A percentile compares a stretch with the other conserved stretches of the same genome.
These are phyloP conservation scores for Pholis gunnellus DNA, from an alignment of 2,113 vertebrate genomes.

Conservation along the genomic window DNA sequence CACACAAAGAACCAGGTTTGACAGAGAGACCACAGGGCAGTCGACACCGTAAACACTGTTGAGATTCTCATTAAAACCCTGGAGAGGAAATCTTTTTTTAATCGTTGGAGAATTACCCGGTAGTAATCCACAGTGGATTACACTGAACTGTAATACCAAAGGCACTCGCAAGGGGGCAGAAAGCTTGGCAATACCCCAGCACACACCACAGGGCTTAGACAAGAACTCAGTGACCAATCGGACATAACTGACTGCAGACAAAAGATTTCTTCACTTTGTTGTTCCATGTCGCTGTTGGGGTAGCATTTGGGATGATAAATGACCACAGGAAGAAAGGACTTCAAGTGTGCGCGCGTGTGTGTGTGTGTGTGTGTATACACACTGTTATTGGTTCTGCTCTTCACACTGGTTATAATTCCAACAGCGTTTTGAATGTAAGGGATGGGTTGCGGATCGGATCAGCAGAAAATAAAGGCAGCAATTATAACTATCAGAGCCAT, in stretches of 20 bases:
- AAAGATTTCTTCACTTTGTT: not conserved
- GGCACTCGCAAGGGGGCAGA: slow-evolving; percentile 62
- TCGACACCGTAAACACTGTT: slow-evolving; percentile 51
- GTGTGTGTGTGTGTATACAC: no score
- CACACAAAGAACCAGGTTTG: slow-evolving; percentile 33
- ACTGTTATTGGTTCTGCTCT: no score
- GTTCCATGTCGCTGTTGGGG: no score
- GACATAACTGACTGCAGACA: slow-evolving; percentile 13
- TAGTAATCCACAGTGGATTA: slow-evolving; percentile 74
- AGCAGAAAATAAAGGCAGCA: no score
- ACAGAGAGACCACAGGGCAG: slow-evolving; percentile 35
- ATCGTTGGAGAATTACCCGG: slow-evolving; percentile 69
- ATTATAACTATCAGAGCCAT: no score
- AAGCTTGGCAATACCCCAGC: slow-evolving; percentile 13
- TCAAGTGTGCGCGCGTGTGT: not conserved
- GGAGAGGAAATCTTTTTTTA: slow-evolving; percentile 73
- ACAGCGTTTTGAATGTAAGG: no score
- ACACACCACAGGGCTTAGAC: slow-evolving; percentile 4
- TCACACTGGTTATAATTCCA: no score
- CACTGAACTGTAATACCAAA: slow-evolving; percentile 25
- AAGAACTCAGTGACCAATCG: slow-evolving; percentile 9
- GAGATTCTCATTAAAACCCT: slow-evolving; percentile 77
- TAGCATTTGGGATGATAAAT: not conserved
- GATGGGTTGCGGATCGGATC: no score
- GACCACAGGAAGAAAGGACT: not conserved